Base-by-base conservation (phyloP, 2,888 invertebrate species). In the Linnaemya tessellans region DNA sequence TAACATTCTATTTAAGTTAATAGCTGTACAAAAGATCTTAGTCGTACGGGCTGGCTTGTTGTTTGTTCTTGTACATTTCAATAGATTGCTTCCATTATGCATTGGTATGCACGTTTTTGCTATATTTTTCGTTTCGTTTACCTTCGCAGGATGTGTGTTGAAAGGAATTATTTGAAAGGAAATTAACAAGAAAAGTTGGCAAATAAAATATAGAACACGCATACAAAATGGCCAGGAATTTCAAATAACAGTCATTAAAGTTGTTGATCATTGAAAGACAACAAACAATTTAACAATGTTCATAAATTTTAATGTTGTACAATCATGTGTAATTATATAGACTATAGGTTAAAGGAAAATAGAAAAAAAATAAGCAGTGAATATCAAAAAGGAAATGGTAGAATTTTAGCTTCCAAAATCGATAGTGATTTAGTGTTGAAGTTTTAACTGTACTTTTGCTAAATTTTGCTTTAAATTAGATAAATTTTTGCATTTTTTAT, bases 171-270 rank as follows among this genome's bases (percentile, higher is more conserved):
- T 56, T 75, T 58, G 64, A 80, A 74, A 64, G 74, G 68, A 80
- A 84, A 78, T 70, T 75, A 70, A 38, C 10, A 64, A 22, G 22
- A 54, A 54, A 56, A 56, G 13, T 15, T 30, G n/a, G 25, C 35
- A 51, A 49, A 38, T 68, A 25, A 51, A 60, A 70, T 25, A 70
- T 51, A 60, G 20, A 41, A 30, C 51, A 70, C 20, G 60, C 60
- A 11, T 68, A 60, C 65, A 51, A 70, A 74, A 75, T 71, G 25
- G 56, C 30, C 15, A 67, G 67, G 64, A 84, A 80, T 80, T 84
- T 80, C 51, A 84, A 75, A 75, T 58, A 84, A 70, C 70, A 71
- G 49, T 75, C 84, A 84, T 75, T 84, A 80, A 84, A 84, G 71
- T 75, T 35, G 49, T 75, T 74, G 74, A 84, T 75, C 58, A 71